Evolutionary conservation across 2,888 invertebrate species (phyloP).

Genomic region (Acronicta alni): DNA sequence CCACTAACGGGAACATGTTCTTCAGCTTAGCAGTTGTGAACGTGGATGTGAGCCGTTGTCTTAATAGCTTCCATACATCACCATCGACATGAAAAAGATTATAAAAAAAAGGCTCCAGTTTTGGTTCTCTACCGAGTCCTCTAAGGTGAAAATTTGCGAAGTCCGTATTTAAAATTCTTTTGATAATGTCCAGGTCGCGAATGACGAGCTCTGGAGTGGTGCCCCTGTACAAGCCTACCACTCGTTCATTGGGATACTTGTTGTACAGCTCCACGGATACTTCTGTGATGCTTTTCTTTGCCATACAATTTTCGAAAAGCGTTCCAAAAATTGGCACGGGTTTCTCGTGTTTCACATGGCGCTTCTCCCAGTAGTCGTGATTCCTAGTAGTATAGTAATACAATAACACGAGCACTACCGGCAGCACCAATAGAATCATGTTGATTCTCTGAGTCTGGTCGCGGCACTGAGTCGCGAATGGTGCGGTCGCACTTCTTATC

Average conservation of each 20-base stretch:
- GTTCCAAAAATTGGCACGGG: slow-evolving; percentile 74
- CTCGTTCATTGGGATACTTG: slow-evolving; percentile 74
- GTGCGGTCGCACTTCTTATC: slow-evolving; percentile 21
- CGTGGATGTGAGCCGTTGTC: slow-evolving; percentile 76
- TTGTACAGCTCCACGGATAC: slow-evolving; percentile 67
- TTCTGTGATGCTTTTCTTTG: slow-evolving; percentile 63
- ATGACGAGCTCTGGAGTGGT: slow-evolving; percentile 71
- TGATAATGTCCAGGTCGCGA: slow-evolving; percentile 71
- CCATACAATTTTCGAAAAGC: slow-evolving; percentile 64
- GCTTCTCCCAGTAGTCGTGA: slow-evolving; percentile 71
- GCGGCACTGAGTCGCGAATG: slow-evolving; percentile 24
- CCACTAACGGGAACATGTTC: slow-evolving; percentile 78
- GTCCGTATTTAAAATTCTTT: slow-evolving; percentile 68
- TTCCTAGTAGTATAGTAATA: slow-evolving; percentile 70
- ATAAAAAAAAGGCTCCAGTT: slow-evolving; percentile 65
- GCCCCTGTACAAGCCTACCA: slow-evolving; percentile 74
- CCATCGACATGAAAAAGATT: slow-evolving; percentile 76
- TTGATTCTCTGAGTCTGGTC: slow-evolving; percentile 17
- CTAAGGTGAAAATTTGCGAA: slow-evolving; percentile 72
- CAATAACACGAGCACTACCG: slow-evolving; percentile 51
- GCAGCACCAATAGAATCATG: slow-evolving; percentile 56
- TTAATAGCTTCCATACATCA: slow-evolving; percentile 75
- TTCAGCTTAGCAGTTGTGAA: slow-evolving; percentile 78
- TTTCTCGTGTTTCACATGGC: slow-evolving; percentile 71
- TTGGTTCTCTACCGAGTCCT: slow-evolving; percentile 64